phyloP scores from a whole-genome alignment of 2,797 vertebrate species.

The Hozukius guyotensis region DNA sequence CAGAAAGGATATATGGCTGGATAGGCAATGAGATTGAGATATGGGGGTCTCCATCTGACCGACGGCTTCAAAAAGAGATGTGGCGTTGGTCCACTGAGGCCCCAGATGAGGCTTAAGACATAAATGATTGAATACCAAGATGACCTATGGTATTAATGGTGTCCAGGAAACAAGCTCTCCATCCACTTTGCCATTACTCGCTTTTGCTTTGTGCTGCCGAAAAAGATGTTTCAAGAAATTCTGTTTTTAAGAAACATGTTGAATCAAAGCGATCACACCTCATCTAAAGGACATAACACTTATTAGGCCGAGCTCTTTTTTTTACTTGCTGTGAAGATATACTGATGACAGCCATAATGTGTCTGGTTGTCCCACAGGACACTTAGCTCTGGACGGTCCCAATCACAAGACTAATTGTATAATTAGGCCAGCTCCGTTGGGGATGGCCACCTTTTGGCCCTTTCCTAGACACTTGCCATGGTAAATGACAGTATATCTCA shows the following conservation, averaged over 20 bases:
- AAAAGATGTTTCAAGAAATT: not conserved
- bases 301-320: conserved; percentile 35
- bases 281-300: conserved; percentile 13
- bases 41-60: conserved; percentile 72
- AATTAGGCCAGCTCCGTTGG: conserved; percentile 83
- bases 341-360: conserved; percentile 81
- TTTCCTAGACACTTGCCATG: conserved; percentile 78
- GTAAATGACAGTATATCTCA: conserved; percentile 83
- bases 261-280: conserved; percentile 14
- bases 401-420: conserved; percentile 87
- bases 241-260: not conserved
- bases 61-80: conserved; percentile 72
- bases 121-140: conserved; percentile 70
- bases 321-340: conserved; percentile 69
- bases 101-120: conserved; percentile 70
- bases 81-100: conserved; percentile 53
- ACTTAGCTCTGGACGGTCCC: conserved; percentile 78
- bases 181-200: not conserved
- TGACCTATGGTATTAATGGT: conserved; percentile 66
- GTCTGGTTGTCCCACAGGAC: conserved; percentile 83
- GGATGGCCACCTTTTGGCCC: conserved; percentile 83
- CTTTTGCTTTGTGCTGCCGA: not conserved
- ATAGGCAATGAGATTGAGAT: conserved; percentile 78
- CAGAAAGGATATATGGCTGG: conserved; percentile 76
- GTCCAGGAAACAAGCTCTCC: conserved; percentile 35